Evolutionary conservation across 2,113 vertebrate genomes (phyloP).

Genomic region (Tetraodon nigroviridis): DNA sequence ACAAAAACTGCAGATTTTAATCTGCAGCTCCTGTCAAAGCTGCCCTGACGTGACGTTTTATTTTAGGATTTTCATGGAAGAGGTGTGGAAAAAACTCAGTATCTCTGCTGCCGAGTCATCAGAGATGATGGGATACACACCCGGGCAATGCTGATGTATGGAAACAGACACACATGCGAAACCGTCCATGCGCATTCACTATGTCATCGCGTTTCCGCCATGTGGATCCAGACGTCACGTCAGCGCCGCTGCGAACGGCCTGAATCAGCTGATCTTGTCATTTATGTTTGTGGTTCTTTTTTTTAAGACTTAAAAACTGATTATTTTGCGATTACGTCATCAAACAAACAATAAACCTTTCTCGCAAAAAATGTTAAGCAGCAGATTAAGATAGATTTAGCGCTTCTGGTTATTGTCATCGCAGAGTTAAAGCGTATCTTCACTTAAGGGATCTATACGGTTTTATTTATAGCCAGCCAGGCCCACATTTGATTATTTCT

Average conservation of each 20-base stretch:
- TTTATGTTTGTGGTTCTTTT: too few species aligned
- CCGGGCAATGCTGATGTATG: slow-evolving; percentile 26
- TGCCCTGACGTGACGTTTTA: not conserved
- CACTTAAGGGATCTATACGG: slow-evolving; percentile 1
- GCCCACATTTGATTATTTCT: not conserved
- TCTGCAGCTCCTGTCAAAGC: not conserved
- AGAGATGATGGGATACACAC: slow-evolving; percentile 12
- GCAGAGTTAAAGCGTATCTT: not conserved
- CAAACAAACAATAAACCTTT: not conserved
- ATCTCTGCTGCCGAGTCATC: slow-evolving; percentile 41
- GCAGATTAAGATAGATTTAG: not conserved
- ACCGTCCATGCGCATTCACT: not conserved
- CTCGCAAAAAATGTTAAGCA: not conserved
- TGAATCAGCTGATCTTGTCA: too few species aligned
- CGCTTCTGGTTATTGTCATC: slow-evolving; percentile 1
- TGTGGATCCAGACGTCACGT: too few species aligned
- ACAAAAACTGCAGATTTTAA: not conserved
- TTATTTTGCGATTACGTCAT: too few species aligned
- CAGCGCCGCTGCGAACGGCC: too few species aligned
- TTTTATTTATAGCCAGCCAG: not conserved
- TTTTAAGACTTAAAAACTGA: too few species aligned
- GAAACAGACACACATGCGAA: slow-evolving; percentile 20
- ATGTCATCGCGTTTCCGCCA: not conserved
- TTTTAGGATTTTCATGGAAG: not conserved
- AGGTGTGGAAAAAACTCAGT: slow-evolving; percentile 5